Conservation (phyloP, 2,113 vertebrate genomes). For the Thermophis baileyi region DNA sequence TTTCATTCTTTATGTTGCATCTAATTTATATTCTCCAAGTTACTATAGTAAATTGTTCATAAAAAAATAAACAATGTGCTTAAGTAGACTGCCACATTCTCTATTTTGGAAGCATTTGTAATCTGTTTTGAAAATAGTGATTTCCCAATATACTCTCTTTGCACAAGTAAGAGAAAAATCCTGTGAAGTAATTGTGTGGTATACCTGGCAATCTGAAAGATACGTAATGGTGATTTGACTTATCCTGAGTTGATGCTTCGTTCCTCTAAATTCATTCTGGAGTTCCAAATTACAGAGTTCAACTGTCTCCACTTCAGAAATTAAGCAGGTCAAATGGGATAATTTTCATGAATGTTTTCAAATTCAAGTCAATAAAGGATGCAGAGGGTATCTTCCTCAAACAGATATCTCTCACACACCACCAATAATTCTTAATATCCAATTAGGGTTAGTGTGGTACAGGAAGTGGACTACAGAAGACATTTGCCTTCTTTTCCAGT, state of each 20-base stretch:
- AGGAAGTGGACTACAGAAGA: background rate
- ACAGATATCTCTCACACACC: background rate
- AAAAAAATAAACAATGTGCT: constrained; percentile 19
- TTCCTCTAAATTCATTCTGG: background rate
- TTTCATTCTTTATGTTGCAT: constrained; percentile 1
- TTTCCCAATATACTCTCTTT: constrained; percentile 26
- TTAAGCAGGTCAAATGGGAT: background rate
- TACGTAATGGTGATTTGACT: background rate
- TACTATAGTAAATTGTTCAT: constrained; percentile 30
- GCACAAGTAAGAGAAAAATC: constrained; percentile 24
- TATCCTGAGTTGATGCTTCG: background rate
- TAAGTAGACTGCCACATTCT: constrained; percentile 39
- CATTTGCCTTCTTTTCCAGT: rapidly evolving
- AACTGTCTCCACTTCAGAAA: background rate
- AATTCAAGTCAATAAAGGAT: background rate
- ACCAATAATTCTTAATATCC: background rate
- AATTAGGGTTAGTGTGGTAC: background rate
- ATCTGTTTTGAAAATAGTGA: constrained; percentile 31
- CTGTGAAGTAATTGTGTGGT: background rate
- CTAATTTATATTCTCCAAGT: constrained; percentile 7
- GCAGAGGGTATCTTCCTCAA: background rate
- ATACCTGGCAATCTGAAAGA: constrained; percentile 21
- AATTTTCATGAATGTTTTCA: background rate
- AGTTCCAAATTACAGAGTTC: background rate
- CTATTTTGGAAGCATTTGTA: constrained; percentile 49